Evolutionary conservation across 2,797 vertebrate species (phyloP), one percentile per base, ranked within the genome.

Genomic region (Myotis myotis): DNA sequence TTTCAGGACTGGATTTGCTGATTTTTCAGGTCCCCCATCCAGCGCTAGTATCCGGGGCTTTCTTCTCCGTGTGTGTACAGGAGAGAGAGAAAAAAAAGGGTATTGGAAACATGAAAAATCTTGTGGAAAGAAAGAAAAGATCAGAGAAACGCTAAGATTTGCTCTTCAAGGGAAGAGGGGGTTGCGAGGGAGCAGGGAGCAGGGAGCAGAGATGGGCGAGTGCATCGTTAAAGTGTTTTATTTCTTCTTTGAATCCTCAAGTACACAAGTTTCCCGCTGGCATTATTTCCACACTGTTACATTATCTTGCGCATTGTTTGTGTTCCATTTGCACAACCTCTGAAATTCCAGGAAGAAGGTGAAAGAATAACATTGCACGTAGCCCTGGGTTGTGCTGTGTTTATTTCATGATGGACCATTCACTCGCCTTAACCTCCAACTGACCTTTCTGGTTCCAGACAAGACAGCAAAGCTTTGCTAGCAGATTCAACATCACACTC

Each of bases 361-460:
- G 44, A 87, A 92, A 94, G 89, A 96, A 93, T 92, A 93, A 90
- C 91, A 94, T 33, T 68, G 96, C 94, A 91, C 95, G 96, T 72
- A 92, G 95, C 90, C 90, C 94, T 47, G 94, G 25, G 5, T 93
- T 96, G 93, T 96, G 87, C 94, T 98, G 83, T 97, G 97, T 98
- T 98, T 98, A 98, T 97, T 97, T 97, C 97, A 28, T 57, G 94
- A 93, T 95, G 94, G 96, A 84, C 97, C 89, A 91, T 92, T 97
- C 97, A 92, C 98, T 98, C 96, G 93, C 95, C 86, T 97, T 98
- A 97, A 98, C 98, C 97, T 98, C 96, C 96, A 94, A 89, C 87
- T 98, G 98, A 98, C 97, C 98, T 97, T 97, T 96, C 95, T 98
- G 97, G 97, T 97, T 98, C 97, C 0, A 0, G 97, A 97, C 89